These are phyloP conservation scores for Barypeithes pellucidus DNA, from an alignment of 2,888 invertebrate species.

Conservation along the genomic window DNA sequence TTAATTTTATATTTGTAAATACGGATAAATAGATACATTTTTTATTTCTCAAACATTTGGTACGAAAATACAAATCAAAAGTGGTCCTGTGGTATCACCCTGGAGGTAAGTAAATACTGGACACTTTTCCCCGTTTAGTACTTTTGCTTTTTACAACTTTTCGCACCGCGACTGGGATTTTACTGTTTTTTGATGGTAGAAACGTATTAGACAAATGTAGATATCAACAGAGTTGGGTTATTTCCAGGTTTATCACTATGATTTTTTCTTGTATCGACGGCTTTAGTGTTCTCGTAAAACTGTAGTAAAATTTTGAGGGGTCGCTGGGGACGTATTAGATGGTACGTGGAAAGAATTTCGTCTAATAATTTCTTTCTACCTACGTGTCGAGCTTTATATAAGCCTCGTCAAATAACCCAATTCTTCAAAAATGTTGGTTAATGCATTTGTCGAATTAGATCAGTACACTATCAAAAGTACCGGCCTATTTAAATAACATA, in stretches of 20 bases:
- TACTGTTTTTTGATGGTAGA: constrained; percentile 66
- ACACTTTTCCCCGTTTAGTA: constrained; percentile 56
- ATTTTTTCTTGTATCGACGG: constrained; percentile 68
- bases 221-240: constrained; percentile 60
- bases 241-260: constrained; percentile 63
- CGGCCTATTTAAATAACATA: no score
- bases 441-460: no score
- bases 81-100: background rate
- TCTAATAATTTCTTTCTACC: background rate
- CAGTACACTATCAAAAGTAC: no score
- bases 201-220: constrained; percentile 68
- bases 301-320: constrained; percentile 63
- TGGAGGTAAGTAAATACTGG: constrained; percentile 49
- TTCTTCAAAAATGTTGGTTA: no score
- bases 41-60: background rate
- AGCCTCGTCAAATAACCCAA: no score
- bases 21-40: no score
- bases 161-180: constrained; percentile 61
- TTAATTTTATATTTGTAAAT: no score
- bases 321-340: constrained; percentile 39
- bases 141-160: constrained; percentile 56
- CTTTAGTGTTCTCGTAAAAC: constrained; percentile 65
- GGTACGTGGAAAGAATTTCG: constrained; percentile 32
- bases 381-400: background rate
- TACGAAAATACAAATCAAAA: background rate